phyloP scores from a whole-genome alignment of 2,888 invertebrate species.

The Drosophila fungiperda region DNA sequence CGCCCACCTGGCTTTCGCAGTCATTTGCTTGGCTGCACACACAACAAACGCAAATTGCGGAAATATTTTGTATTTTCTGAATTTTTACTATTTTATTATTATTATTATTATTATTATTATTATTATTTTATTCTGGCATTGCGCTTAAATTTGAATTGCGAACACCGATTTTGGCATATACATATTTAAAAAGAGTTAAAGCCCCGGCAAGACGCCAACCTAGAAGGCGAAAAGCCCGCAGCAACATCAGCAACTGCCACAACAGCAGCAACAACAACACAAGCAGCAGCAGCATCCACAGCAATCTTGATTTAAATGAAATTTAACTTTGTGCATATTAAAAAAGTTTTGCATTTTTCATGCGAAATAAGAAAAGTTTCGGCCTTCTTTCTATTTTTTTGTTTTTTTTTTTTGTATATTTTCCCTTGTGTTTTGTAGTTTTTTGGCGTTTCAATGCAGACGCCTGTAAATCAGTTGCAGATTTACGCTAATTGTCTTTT shows the following conservation, averaged over 20 bases:
- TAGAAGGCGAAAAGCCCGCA: slow-evolving; percentile 27
- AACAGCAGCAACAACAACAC: slow-evolving; percentile 24
- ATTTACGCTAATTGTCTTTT: slow-evolving; percentile 11
- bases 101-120: slow-evolving; percentile 14
- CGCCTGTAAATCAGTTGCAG: slow-evolving; percentile 35
- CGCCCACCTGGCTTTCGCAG: slow-evolving; percentile 31
- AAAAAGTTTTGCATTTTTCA: slow-evolving; percentile 77
- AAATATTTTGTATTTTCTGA: slow-evolving; percentile 29
- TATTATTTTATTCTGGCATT: slow-evolving; percentile 13
- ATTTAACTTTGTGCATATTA: slow-evolving; percentile 78
- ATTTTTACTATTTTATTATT: slow-evolving; percentile 2
- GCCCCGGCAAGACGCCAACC: slow-evolving; percentile 31
- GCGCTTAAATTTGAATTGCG: slow-evolving; percentile 41
- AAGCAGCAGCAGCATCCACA: slow-evolving; percentile 38
- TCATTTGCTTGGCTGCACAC: slow-evolving; percentile 58
- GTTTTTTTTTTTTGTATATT: slow-evolving; percentile 7
- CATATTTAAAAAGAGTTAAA: slow-evolving; percentile 54
- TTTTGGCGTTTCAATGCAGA: slow-evolving; percentile 17
- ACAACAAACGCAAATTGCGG: slow-evolving; percentile 57
- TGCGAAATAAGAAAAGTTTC: slow-evolving; percentile 79
- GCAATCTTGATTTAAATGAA: slow-evolving; percentile 78
- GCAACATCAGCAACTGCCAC: slow-evolving; percentile 25
- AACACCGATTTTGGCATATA: slow-evolving; percentile 3
- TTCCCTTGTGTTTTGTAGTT: slow-evolving; percentile 39
- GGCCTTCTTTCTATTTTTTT: slow-evolving; percentile 44